Conservation (phyloP, 1,140 invertebrate species). For the Eriocheir sinensis region DNA sequence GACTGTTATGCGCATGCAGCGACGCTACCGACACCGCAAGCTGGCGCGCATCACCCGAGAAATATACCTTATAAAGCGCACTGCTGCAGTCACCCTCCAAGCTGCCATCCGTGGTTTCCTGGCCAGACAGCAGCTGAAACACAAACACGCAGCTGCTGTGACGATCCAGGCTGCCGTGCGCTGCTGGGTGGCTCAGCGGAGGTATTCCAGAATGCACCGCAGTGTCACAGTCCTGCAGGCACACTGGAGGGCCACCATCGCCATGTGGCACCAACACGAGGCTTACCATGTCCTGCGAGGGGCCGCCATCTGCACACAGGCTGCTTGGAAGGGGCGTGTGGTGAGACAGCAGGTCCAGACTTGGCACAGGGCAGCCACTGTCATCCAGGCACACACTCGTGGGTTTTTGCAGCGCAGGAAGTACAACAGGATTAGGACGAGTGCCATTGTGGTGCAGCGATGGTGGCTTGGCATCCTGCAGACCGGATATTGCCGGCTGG, state of each 20-base stretch:
- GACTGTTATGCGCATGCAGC: conserved; percentile 58
- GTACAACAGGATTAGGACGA: conserved; percentile 3
- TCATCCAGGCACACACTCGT: conserved; percentile 59
- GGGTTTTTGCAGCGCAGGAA: not conserved
- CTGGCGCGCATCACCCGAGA: conserved; percentile 10
- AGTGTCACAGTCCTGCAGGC: not conserved
- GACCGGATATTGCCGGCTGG: not conserved
- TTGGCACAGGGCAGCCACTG: conserved; percentile 51
- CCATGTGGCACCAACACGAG: conserved; percentile 48
- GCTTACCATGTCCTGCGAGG: conserved; percentile 35
- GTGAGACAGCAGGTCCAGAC: conserved; percentile 35
- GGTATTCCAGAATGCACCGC: conserved; percentile 10
- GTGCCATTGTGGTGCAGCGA: conserved; percentile 45
- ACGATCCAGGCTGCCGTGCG: conserved; percentile 50
- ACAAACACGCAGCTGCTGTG: conserved; percentile 27
- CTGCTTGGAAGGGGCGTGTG: conserved; percentile 54
- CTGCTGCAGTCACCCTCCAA: conserved; percentile 63
- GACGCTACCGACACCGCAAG: conserved; percentile 36
- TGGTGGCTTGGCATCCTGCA: conserved; percentile 60
- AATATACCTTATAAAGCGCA: conserved; percentile 28
- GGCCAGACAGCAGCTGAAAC: not conserved
- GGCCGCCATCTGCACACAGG: conserved; percentile 52
- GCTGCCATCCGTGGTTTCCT: conserved; percentile 66
- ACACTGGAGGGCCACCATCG: conserved; percentile 64
- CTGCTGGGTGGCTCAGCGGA: conserved; percentile 54